A percentile compares a stretch with the other conserved stretches of the same genome.
phyloP scores from a whole-genome alignment of 2,113 vertebrate genomes.

The Entelurus aequoreus region DNA sequence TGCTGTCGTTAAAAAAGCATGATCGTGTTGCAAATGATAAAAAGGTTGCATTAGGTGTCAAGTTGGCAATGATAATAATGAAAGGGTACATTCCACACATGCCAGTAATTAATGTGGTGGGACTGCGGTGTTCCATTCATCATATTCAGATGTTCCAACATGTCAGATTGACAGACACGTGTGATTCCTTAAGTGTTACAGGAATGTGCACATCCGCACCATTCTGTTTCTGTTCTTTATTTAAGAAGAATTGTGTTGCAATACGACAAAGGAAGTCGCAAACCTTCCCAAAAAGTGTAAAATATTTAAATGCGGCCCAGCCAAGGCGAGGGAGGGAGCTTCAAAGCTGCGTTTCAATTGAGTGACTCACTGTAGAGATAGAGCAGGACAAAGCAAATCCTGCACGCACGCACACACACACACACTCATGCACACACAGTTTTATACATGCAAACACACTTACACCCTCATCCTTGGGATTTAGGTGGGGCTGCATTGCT shows the following conservation, averaged over 20 bases:
- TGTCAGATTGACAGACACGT: constrained; percentile 4
- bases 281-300: constrained; percentile 36
- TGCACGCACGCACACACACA: constrained; percentile 14
- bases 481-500: constrained; percentile 38
- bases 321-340: constrained; percentile 44
- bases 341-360: constrained; percentile 49
- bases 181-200: neutral
- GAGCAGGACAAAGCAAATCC: constrained; percentile 34
- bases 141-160: constrained; percentile 19
- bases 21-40: constrained; percentile 19
- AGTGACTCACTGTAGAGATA: constrained; percentile 51
- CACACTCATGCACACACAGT: constrained; percentile 11
- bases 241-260: constrained; percentile 5
- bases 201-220: neutral
- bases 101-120: constrained; percentile 26
- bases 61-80: constrained; percentile 28
- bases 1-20: constrained; percentile 18
- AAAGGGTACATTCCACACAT: constrained; percentile 33
- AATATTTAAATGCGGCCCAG: constrained; percentile 46
- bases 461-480: constrained; percentile 8
- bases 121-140: neutral
- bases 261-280: constrained; percentile 12
- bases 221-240: neutral
- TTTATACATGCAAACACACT: constrained; percentile 6
- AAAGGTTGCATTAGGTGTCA: constrained; percentile 14